Base-by-base conservation (phyloP, 2,797 vertebrate genomes). In the Babyrousa celebensis region DNA sequence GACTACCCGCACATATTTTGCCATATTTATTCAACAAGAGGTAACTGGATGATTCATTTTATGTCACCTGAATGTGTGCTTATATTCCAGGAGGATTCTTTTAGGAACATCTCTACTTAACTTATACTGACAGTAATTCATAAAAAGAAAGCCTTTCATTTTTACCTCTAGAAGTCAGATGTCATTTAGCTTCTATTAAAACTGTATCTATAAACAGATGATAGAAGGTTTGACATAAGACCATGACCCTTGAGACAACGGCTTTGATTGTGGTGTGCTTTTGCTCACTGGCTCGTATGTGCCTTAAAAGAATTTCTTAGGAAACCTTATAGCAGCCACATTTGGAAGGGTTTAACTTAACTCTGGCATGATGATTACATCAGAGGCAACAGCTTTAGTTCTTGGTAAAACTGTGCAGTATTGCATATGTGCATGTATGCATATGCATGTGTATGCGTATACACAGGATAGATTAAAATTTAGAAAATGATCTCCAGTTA, bases 21-120 rank as follows among this genome's bases (percentile, higher is more conserved):
- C 79, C 79, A n/a, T 97, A 91, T 97, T 98, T 98, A 95, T n/a
- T 58, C 18, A 65, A 43, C 2, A 3, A 72, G 63, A 78, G 4
- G 21, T 90, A 91, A 67, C 27, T 65, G 29, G 48, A 71, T 87
- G 65, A 17, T 62, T 62, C 52, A 8, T 91, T 93, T 95, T 48
- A 65, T 21, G 97, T 98, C 85, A 96, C 87, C 56, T 91, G 40
- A 72, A 6, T 48, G 15, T 82, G 11, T 96, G 58, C 98, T 96
- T 97, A 94, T 54, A 40, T 82, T 94, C 25, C 25, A 72, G 23
- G 36, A 15, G 40, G 20, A 15, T 54, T 75, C 54, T 95, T 2
- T 87, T 2, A 25, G 63, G 48, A 89, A 91, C 9, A 3, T 63
- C n/a, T 67, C 63, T 71, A 6, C 20, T 89, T 88, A 70, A 48